Percentiles rank a stretch among this genome's conserved stretches.
These are phyloP conservation scores for Monochamus alternatus DNA, from an alignment of 2,888 invertebrate genomes.

Conservation along the genomic window DNA sequence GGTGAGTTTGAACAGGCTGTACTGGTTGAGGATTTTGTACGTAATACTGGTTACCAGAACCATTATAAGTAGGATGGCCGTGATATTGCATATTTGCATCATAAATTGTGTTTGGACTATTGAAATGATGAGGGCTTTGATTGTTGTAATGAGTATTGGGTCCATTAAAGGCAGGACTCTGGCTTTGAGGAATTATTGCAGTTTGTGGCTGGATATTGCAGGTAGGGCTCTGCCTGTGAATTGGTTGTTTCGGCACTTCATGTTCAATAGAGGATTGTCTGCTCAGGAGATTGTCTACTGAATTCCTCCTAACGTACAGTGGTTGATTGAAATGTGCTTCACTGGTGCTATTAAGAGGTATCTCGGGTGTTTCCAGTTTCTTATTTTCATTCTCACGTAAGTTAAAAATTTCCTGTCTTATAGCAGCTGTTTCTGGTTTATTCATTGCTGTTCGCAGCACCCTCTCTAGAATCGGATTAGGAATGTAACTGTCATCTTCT, in stretches of 20 bases:
- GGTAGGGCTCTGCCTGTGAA: conserved; percentile 63
- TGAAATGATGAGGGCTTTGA: conserved; percentile 65
- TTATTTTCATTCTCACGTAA: conserved; percentile 69
- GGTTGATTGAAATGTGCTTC: conserved; percentile 46
- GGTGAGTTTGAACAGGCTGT: conserved; percentile 61
- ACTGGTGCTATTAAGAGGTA: background rate
- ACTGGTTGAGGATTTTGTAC: conserved; percentile 44
- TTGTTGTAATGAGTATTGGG: conserved; percentile 63
- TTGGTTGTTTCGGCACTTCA: conserved; percentile 14
- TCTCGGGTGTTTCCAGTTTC: conserved; percentile 46
- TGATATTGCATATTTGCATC: conserved; percentile 44
- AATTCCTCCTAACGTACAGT: conserved; percentile 62
- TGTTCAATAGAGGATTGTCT: conserved; percentile 34
- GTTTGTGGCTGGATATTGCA: conserved; percentile 58
- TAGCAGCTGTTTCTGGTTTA: conserved; percentile 77
- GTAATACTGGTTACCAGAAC: conserved; percentile 24
- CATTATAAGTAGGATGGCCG: conserved; percentile 18
- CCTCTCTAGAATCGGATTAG: conserved; percentile 91
- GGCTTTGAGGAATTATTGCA: conserved; percentile 62
- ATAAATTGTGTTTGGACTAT: conserved; percentile 40
- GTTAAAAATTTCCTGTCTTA: conserved; percentile 72
- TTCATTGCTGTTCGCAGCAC: conserved; percentile 88
- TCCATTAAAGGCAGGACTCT: conserved; percentile 56
- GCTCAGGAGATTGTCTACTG: conserved; percentile 59
- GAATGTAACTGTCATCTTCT: conserved; percentile 91